A percentile compares a stretch with the other conserved stretches of the same genome.
Evolutionary conservation across 2,113 vertebrate species (phyloP).

Genomic region (Stictonetta naevosa): DNA sequence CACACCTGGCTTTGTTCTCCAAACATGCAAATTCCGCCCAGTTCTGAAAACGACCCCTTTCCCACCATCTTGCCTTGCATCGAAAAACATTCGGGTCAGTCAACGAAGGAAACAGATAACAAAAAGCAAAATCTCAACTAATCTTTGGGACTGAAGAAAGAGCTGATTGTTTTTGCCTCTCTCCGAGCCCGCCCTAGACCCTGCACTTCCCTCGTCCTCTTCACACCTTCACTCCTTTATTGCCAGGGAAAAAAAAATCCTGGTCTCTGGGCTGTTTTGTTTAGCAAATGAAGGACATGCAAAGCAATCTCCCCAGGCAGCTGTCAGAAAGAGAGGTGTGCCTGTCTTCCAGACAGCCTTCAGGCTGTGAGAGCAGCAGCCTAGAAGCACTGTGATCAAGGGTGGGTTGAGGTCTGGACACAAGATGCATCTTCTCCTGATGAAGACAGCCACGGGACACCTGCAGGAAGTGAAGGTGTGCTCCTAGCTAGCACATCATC

Average conservation of each 20-base stretch:
- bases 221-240: constrained; percentile 32
- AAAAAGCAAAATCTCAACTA: constrained; percentile 39
- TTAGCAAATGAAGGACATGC: constrained; percentile 88
- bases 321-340: constrained; percentile 12
- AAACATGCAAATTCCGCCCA: not conserved
- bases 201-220: not conserved
- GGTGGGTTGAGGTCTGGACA: not conserved
- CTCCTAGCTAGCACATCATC: not conserved
- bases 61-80: not conserved
- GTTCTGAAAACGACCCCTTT: not conserved
- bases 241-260: constrained; percentile 34
- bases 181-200: not conserved
- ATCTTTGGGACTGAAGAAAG: constrained; percentile 50
- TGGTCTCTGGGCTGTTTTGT: constrained; percentile 78
- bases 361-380: not conserved
- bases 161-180: constrained; percentile 12
- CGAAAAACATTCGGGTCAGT: not conserved
- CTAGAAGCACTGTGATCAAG: not conserved
- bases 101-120: constrained; percentile 22
- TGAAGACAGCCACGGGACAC: not conserved
- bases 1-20: not conserved
- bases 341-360: constrained; percentile 27
- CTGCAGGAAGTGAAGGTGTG: not conserved
- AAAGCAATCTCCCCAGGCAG: constrained; percentile 65
- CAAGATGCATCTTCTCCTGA: not conserved